These are phyloP conservation scores for Cyprinodon brontotheroides DNA, from an alignment of 2,113 vertebrate genomes.

Conservation along the genomic window DNA sequence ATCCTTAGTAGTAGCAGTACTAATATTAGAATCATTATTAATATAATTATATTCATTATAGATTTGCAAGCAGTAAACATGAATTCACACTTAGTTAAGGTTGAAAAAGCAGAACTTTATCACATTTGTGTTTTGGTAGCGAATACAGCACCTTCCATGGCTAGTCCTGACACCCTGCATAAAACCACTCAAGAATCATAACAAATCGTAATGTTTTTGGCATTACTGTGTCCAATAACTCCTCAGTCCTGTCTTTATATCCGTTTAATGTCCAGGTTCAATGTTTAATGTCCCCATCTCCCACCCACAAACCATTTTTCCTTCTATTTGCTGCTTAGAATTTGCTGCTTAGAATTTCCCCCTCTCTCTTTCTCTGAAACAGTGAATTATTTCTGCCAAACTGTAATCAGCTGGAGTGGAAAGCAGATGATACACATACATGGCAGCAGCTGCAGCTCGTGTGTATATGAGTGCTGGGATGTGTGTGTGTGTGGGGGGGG, in stretches of 20 bases:
- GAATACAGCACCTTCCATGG: neutral
- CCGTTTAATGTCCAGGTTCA: neutral
- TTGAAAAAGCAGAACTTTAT: too few species aligned
- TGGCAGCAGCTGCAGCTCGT: slow-evolving; percentile 68
- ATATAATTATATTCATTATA: too few species aligned
- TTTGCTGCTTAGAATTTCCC: neutral
- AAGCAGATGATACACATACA: slow-evolving; percentile 64
- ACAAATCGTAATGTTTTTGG: neutral
- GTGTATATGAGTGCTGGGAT: slow-evolving; percentile 29
- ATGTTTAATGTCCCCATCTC: neutral
- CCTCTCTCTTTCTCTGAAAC: slow-evolving; percentile 35
- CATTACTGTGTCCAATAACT: neutral
- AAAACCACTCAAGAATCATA: neutral
- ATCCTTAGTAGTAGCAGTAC: too few species aligned
- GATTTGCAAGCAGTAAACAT: too few species aligned
- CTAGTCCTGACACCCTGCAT: neutral
- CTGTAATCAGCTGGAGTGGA: slow-evolving; percentile 63
- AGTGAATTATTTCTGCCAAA: slow-evolving; percentile 49
- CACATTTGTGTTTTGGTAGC: neutral
- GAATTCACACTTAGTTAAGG: too few species aligned
- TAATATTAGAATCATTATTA: too few species aligned
- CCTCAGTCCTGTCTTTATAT: neutral
- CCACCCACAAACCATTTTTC: neutral
- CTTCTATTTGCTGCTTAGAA: neutral
- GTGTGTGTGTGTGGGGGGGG: slow-evolving; percentile 23